Base-by-base conservation (phyloP, 2,797 vertebrate species). In the Tenualosa ilisha region DNA sequence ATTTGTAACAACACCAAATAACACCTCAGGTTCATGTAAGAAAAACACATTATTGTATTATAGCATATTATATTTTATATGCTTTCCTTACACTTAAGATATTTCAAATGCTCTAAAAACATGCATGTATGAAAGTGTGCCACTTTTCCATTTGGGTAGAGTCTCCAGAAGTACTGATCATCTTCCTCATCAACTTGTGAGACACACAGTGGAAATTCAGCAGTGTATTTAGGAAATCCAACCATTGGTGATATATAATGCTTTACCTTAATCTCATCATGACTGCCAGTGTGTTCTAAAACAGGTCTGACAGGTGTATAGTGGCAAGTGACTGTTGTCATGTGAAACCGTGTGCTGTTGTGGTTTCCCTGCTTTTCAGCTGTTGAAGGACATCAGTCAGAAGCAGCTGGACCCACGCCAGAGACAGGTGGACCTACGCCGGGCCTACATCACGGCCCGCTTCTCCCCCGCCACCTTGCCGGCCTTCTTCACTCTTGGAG, bases 381-480 rank as follows among this genome's bases (percentile, higher is more conserved):
- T 99, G 4, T 90, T 98, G 37, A 98, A 97, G 93, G 97, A 97
- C 92, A 95, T 99, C 81, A 96, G 96, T 40, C 96, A 96, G 89
- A 94, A 91, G 87, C 92, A 97, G 89, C 94, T 96, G 1, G 97
- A 97, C 88, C 95, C 97, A 5, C 94, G 97, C 1, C 96, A 98
- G 0, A 97, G 98, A 72, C 97, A 99, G 88, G 95, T 98, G 88
- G 98, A 99, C 87, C 93, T 94, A 56, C 95, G 97, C 22, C 94
- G 96, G 81, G 97, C 98, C 40, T 99, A 99, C 94, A 96, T 99
- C 24, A 97, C 98, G 0, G 98, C 97, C 17, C 96, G 97, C 37
- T 98, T 99, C 93, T 96, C 96, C 15, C 95, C 95, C 85, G 93
- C 91, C 91, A 91, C 94, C n/a, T 93, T 99, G 22, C 98, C 98